A percentile compares a stretch with the other conserved stretches of the same genome.
These are phyloP conservation scores for Hirudinaria manillensis DNA, from an alignment of 2,888 invertebrate species.

Conservation along the genomic window DNA sequence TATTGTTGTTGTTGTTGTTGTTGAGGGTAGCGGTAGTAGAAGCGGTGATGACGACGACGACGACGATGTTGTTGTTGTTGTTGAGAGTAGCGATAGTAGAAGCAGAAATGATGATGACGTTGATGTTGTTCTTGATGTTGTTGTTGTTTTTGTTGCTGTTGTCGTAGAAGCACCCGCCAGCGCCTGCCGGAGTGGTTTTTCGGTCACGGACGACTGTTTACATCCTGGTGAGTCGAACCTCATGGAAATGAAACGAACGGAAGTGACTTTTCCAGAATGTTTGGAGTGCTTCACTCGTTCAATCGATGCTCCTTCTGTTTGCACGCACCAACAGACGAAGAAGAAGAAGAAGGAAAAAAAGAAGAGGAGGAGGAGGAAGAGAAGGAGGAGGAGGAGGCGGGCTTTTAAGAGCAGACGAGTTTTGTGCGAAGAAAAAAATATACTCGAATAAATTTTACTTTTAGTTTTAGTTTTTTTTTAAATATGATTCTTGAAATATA, in stretches of 20 bases:
- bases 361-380: background rate
- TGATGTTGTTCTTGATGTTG: background rate
- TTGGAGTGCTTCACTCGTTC: slow-evolving; percentile 12
- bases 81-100: background rate
- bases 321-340: slow-evolving; percentile 2
- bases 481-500: too few relatives aligned
- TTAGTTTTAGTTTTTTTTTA: too few relatives aligned
- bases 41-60: background rate
- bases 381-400: background rate
- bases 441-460: too few relatives aligned
- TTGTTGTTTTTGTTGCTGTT: background rate
- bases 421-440: too few relatives aligned
- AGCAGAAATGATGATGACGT: background rate
- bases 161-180: background rate
- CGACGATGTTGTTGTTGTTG: background rate
- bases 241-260: slow-evolving; percentile 18
- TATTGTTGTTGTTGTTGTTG: too few relatives aligned
- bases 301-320: slow-evolving; percentile 2
- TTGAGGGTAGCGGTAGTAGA: too few relatives aligned
- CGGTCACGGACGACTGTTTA: slow-evolving; percentile 20
- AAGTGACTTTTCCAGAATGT: slow-evolving; percentile 13
- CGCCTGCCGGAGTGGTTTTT: background rate
- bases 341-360: background rate
- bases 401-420: too few relatives aligned
- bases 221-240: background rate